phyloP scores from a whole-genome alignment of 2,888 invertebrate genomes.

The Tyria jacobaeae region DNA sequence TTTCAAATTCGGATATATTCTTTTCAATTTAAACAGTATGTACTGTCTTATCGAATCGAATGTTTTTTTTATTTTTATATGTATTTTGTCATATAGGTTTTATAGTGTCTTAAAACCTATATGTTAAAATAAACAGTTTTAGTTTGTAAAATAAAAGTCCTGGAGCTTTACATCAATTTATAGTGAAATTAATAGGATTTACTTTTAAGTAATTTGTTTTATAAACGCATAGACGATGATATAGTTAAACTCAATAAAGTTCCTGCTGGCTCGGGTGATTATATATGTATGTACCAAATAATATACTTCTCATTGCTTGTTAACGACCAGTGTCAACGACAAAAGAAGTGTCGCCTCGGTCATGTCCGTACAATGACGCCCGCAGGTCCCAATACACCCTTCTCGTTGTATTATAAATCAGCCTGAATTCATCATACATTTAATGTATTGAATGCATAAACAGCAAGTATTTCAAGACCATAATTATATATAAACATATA shows the following conservation, averaged over 20 bases:
- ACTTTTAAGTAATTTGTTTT: background rate
- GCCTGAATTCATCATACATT: slow-evolving; percentile 38
- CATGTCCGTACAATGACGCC: slow-evolving; percentile 45
- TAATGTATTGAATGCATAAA: slow-evolving; percentile 27
- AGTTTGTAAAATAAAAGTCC: too few relatives aligned
- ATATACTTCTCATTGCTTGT: background rate
- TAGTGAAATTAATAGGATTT: too few relatives aligned
- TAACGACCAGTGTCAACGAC: background rate
- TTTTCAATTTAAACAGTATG: too few relatives aligned
- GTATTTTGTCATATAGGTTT: background rate
- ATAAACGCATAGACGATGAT: background rate
- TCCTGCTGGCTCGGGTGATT: background rate
- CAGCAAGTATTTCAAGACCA: slow-evolving; percentile 1
- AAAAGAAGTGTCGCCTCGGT: slow-evolving; percentile 28
- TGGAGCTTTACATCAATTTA: too few relatives aligned
- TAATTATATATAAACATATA: slow-evolving; percentile 2
- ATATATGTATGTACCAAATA: background rate
- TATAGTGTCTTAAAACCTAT: background rate
- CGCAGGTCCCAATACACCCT: slow-evolving; percentile 32
- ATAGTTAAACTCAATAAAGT: background rate
- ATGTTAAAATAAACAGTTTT: background rate
- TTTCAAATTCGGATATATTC: too few relatives aligned
- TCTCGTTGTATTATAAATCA: slow-evolving; percentile 55
- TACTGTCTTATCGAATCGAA: too few relatives aligned
- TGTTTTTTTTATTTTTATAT: background rate